These are phyloP conservation scores for Ochropleura plecta DNA, from an alignment of 2,888 invertebrate species.

Conservation along the genomic window DNA sequence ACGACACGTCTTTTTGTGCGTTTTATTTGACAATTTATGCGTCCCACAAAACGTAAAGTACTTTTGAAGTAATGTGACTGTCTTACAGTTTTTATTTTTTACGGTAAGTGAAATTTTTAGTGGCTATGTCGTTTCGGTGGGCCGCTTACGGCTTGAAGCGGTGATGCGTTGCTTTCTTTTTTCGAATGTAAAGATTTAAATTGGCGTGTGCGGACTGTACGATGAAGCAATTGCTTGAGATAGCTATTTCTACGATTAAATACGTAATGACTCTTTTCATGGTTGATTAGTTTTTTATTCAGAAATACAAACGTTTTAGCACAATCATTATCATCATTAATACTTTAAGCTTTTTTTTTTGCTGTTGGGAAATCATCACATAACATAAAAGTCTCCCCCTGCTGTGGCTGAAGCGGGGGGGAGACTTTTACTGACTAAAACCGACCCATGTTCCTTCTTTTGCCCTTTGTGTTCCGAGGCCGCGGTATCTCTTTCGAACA, in stretches of 20 bases:
- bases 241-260: not conserved
- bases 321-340: not conserved
- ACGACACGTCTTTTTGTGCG: constrained; percentile 46
- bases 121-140: constrained; percentile 40
- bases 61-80: constrained; percentile 52
- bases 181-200: constrained; percentile 31
- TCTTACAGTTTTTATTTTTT: constrained; percentile 44
- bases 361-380: no score
- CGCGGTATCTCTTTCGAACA: no score
- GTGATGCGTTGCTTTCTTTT: constrained; percentile 26
- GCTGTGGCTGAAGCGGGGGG: no score
- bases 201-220: constrained; percentile 9
- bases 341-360: not conserved
- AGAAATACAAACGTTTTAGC: not conserved
- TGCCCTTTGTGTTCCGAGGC: no score
- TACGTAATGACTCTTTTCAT: not conserved
- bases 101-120: constrained; percentile 53
- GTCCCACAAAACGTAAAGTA: constrained; percentile 55
- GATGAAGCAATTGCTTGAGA: constrained; percentile 4
- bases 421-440: no score
- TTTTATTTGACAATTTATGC: constrained; percentile 68
- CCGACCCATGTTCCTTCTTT: no score
- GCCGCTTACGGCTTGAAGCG: constrained; percentile 18
- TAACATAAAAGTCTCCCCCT: no score
- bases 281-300: not conserved